A percentile compares a stretch with the other conserved stretches of the same genome.
phyloP scores from a whole-genome alignment of 2,113 vertebrate species.

The Chroicocephalus ridibundus region DNA sequence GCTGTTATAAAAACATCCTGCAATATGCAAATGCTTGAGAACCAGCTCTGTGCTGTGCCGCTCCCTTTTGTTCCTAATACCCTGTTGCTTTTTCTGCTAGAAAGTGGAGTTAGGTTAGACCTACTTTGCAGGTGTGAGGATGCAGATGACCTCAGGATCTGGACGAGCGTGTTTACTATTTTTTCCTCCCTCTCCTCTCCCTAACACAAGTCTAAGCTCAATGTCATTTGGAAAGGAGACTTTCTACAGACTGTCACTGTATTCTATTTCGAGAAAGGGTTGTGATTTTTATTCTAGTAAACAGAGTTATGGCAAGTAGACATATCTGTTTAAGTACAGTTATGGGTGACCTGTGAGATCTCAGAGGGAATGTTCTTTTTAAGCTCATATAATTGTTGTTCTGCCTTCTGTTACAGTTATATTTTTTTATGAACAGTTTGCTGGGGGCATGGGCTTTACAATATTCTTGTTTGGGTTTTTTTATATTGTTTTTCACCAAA shows the following conservation, averaged over 20 bases:
- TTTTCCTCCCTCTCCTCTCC: not conserved
- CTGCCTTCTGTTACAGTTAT: not conserved
- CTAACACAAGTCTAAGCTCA: not conserved
- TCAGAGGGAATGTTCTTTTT: not conserved
- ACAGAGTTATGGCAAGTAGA: not conserved
- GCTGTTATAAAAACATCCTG: not conserved
- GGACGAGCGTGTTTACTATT: not conserved
- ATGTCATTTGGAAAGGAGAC: not conserved
- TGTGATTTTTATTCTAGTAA: not conserved
- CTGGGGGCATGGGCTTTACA: not conserved
- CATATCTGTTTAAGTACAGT: not conserved
- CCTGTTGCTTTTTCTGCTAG: not conserved
- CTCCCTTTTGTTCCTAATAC: not conserved
- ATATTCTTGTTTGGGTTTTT: not conserved
- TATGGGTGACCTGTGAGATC: not conserved
- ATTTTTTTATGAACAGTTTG: not conserved
- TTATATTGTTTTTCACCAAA: not conserved
- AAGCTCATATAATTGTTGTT: not conserved
- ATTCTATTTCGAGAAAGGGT: not conserved
- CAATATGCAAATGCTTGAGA: not conserved
- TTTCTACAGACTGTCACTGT: not conserved
- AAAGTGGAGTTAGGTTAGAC: not conserved
- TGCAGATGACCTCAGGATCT: not conserved
- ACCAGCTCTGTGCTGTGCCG: not conserved
- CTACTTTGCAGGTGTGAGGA: not conserved